Evolutionary conservation across 2,113 vertebrate species (phyloP).

Genomic region (Alligator mississippiensis): DNA sequence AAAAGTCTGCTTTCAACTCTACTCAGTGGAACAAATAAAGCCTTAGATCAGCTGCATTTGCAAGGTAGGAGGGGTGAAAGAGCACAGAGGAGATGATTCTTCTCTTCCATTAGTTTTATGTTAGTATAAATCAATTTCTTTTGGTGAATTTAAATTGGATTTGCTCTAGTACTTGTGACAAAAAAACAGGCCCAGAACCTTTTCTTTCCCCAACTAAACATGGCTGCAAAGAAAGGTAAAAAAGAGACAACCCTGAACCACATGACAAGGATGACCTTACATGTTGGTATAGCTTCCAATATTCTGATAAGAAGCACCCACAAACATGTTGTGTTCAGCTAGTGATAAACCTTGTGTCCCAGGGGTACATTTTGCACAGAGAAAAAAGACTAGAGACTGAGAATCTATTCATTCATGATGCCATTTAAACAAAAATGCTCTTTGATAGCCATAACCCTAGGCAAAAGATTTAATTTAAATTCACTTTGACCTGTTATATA

Average conservation of each 20-base stretch:
- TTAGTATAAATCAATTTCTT: neutral
- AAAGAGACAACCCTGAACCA: conserved; percentile 17
- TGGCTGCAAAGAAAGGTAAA: neutral
- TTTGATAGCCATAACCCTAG: neutral
- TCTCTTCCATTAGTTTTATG: neutral
- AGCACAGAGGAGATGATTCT: neutral
- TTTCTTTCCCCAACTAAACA: neutral
- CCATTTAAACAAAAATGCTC: neutral
- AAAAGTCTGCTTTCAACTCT: conserved; percentile 19
- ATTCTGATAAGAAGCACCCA: conserved; percentile 1
- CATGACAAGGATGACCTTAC: neutral
- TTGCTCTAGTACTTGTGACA: neutral
- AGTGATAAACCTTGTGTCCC: neutral
- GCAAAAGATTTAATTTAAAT: neutral
- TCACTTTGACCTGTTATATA: neutral
- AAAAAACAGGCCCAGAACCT: neutral
- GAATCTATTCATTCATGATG: neutral
- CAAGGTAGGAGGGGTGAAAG: conserved; percentile 13
- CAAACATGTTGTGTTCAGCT: neutral
- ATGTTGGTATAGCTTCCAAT: neutral
- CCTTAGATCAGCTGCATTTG: conserved; percentile 24
- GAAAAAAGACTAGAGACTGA: neutral
- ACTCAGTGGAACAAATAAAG: conserved; percentile 19
- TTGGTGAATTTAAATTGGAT: neutral
- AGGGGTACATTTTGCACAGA: neutral